phyloP scores from a whole-genome alignment of 2,797 vertebrate genomes.

The Dallia pectoralis region DNA sequence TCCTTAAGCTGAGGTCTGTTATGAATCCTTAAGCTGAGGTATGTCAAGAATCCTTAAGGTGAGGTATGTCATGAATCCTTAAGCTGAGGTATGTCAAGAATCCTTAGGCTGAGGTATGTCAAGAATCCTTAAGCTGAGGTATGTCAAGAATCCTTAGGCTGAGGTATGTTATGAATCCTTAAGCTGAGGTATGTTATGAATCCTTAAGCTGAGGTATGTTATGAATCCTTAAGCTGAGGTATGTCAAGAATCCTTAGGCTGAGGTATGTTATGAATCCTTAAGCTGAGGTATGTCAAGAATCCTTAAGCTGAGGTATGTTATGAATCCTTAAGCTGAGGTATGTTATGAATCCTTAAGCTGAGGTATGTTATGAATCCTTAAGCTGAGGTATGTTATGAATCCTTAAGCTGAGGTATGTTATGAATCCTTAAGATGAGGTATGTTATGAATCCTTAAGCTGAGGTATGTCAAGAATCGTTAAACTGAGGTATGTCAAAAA shows the following conservation, averaged over 20 bases:
- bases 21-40: slow-evolving; percentile 59
- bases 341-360: slow-evolving; percentile 58
- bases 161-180: slow-evolving; percentile 60
- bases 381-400: slow-evolving; percentile 62
- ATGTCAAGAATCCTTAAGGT: slow-evolving; percentile 59
- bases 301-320: too few relatives aligned
- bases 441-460: too few relatives aligned
- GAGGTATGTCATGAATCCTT: too few relatives aligned
- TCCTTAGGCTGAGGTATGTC: slow-evolving; percentile 55
- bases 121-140: slow-evolving; percentile 59
- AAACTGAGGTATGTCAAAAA: too few relatives aligned
- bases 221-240: slow-evolving; percentile 59
- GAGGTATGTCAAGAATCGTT: slow-evolving; percentile 61
- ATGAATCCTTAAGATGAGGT: too few relatives aligned
- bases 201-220: slow-evolving; percentile 55
- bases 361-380: slow-evolving; percentile 60
- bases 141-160: slow-evolving; percentile 58
- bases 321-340: slow-evolving; percentile 57
- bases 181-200: slow-evolving; percentile 62
- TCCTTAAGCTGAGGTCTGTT: slow-evolving; percentile 54
- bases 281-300: slow-evolving; percentile 62
- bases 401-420: slow-evolving; percentile 55
- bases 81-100: slow-evolving; percentile 62
- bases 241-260: slow-evolving; percentile 58
- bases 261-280: slow-evolving; percentile 60